A percentile compares a stretch with the other conserved stretches of the same genome.
These are phyloP conservation scores for Gallinago paraguaiae DNA, from an alignment of 2,113 vertebrate species.

Conservation along the genomic window DNA sequence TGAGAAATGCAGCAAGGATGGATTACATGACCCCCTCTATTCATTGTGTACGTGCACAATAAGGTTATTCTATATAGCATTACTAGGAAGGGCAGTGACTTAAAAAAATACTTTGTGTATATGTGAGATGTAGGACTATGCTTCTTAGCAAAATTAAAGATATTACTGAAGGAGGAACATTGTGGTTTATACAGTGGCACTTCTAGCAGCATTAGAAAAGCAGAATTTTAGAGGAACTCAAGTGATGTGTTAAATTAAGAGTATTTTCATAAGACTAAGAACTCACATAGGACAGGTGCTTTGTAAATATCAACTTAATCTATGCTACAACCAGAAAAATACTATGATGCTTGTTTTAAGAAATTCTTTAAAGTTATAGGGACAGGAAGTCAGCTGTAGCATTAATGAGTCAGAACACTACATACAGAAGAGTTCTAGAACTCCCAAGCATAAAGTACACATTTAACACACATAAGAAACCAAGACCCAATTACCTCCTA, in stretches of 20 bases:
- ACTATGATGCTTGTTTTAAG: not conserved
- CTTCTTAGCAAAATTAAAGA: not conserved
- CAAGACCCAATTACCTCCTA: not conserved
- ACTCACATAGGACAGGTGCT: not conserved
- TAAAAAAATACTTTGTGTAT: not conserved
- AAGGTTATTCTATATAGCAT: not conserved
- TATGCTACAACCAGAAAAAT: not conserved
- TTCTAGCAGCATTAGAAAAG: not conserved
- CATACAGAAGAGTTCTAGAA: not conserved
- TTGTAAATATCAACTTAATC: not conserved
- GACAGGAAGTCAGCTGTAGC: not conserved
- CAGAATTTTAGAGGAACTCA: not conserved
- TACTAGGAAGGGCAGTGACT: not conserved
- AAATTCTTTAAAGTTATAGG: not conserved
- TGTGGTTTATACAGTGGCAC: not conserved
- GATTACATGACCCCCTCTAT: not conserved
- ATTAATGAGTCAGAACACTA: not conserved
- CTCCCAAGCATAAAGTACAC: not conserved
- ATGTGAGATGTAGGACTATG: rapidly evolving
- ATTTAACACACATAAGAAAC: not conserved
- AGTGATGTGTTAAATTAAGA: not conserved
- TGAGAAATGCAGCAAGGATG: not conserved
- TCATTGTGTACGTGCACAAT: rapidly evolving
- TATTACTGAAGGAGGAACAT: not conserved
- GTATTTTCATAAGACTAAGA: not conserved